Base-by-base conservation (phyloP, 2,888 invertebrate species). In the Lutraria lutraria region DNA sequence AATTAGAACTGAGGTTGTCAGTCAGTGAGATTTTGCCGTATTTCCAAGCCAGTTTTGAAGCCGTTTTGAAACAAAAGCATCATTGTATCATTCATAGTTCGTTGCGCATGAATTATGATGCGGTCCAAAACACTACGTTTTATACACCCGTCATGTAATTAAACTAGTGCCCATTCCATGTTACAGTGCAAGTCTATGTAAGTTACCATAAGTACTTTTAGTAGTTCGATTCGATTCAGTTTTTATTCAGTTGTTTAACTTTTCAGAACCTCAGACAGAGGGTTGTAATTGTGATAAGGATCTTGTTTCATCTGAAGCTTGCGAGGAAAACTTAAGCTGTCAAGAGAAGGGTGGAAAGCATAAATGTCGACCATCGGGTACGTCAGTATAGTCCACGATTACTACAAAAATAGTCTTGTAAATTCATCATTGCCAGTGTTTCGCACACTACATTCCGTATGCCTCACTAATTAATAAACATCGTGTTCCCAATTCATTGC, bases 301-400 rank as follows among this genome's bases (percentile, higher is more conserved):
- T 21, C 84, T 84, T 8, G 72, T 72, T 0, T 76, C 84, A 25
- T 21, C 43, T 0, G 84, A 84, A 29, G 84, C 84, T 13, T 84
- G 84, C n/a, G 21, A 76, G 34, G 29, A 1, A 21, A 76, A 76
- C 12, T 34, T 76, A 13, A 84, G 54, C 54, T 84, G 84, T 54
- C 84, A 84, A n/a, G 25, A 43, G 16, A 15, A 0, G n/a, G 43
- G 29, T 0, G 60, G 34, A 29, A 29, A 31, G 29, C 52, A 56
- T 19, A 25, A 56, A 25, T 81, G 81, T 53, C 21, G 0, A 15
- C 53, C 0, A 1, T 13, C 53, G 12, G n/a, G 81, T 81, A 81
- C n/a, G 81, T 53, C 6, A 25, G 12, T 21, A 6, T 43, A 31
- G 2, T 79, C 13, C 19, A n/a, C n/a, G n/a, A 25, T 79, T 79